phyloP scores from a whole-genome alignment of 2,888 invertebrate genomes.

The Caradrina clavipalpis region DNA sequence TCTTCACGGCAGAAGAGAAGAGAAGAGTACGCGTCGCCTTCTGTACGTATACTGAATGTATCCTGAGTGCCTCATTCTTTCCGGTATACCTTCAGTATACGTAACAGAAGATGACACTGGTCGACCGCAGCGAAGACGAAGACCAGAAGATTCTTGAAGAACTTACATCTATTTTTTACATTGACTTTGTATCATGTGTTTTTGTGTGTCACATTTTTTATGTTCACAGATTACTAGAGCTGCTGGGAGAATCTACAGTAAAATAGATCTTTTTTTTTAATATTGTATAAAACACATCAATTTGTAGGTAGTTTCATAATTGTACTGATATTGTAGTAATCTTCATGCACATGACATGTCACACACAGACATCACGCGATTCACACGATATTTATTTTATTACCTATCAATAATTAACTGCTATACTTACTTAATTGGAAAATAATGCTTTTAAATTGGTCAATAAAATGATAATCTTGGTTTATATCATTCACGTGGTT shows the following conservation, averaged over 20 bases:
- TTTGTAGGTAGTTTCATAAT: constrained; percentile 7
- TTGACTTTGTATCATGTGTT: constrained; percentile 28
- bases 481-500: not conserved
- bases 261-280: constrained; percentile 4
- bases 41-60: constrained; percentile 99
- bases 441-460: constrained; percentile 6
- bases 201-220: constrained; percentile 31
- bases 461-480: not conserved
- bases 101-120: constrained; percentile 99
- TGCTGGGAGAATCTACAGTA: constrained; percentile 10
- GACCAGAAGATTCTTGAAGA: constrained; percentile 64
- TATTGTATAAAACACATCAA: constrained; percentile 4
- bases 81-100: constrained; percentile 99
- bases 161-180: constrained; percentile 26
- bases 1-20: constrained; percentile 72
- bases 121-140: constrained; percentile 79
- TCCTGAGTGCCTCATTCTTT: constrained; percentile 98
- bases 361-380: constrained; percentile 1
- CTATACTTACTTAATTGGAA: constrained; percentile 1
- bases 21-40: constrained; percentile 94
- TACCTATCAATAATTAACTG: constrained; percentile 1
- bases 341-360: constrained; percentile 13
- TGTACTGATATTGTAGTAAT: not conserved
- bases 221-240: constrained; percentile 40
- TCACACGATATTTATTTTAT: constrained; percentile 8